Base-by-base conservation (phyloP, 2,888 invertebrate species). In the Scaptomyza cyrtandrae region DNA sequence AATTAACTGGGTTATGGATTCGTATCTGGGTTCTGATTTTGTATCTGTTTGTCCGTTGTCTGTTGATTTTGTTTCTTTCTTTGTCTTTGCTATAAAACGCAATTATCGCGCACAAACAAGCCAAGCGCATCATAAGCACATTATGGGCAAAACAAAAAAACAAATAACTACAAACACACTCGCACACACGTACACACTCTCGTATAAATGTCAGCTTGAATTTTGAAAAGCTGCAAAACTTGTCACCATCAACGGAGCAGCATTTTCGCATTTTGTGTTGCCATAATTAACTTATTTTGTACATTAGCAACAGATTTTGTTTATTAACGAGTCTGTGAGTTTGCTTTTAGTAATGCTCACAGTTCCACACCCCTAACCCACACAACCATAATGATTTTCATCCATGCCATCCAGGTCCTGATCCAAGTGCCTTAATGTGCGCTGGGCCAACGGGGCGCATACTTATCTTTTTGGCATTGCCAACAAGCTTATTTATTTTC, bases 221-320 rank as follows among this genome's bases (percentile, higher is more conserved):
- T 74, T 70, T 78, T 52, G 57, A 69, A 68, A 69, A 69, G 71
- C 71, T 75, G 72, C 66, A 75, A 71, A 85, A 73, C 76, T 78
- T 85, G 79, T 73, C 79, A 62, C 64, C 81, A 72, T 64, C 69
- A 69, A 33, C 48, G 37, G 16, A 44, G 54, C 24, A 44, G 54
- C 54, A 53, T 61, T 71, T 70, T 61, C 78, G 57, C 80, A 86
- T 81, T 87, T 78, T 55, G 67, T 57, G 56, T 69, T 59, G 44
- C 64, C 86, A 85, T 82, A 83, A 83, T 83, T 83, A 83, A 85
- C 86, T 83, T 87, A 83, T 85, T 76, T 80, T 80, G 78, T 87
- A 82, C 88, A 87, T 84, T 87, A 84, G 88, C 86, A 82, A 86
- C 88, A 84, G 86, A 84, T 84, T 84, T 84, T 84, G 75, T 82